Evolutionary conservation across 2,888 invertebrate genomes (phyloP).

Genomic region (Podotricha telesiphe): DNA sequence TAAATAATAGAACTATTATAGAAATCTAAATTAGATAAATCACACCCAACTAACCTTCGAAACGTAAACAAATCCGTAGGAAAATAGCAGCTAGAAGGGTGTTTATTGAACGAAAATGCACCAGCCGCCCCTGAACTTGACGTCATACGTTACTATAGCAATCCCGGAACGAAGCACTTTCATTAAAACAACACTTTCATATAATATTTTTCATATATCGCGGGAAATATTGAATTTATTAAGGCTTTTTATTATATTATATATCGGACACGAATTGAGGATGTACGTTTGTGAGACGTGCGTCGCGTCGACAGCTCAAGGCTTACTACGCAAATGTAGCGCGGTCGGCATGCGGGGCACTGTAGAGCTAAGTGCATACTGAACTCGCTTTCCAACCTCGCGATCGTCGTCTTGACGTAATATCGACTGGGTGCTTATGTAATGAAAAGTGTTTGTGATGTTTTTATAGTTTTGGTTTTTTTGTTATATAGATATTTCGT

Average conservation of each 20-base stretch:
- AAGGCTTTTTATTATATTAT: background rate
- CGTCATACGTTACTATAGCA: conserved; percentile 78
- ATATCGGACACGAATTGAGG: conserved; percentile 43
- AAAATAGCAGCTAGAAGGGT: conserved; percentile 52
- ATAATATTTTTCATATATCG: conserved; percentile 40
- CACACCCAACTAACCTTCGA: conserved; percentile 41
- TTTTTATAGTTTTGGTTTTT: background rate
- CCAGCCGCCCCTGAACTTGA: conserved; percentile 81
- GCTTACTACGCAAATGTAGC: conserved; percentile 82
- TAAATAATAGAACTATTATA: background rate
- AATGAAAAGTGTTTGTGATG: conserved; percentile 14
- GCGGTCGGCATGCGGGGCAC: conserved; percentile 76
- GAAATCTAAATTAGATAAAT: background rate
- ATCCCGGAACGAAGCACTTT: conserved; percentile 57
- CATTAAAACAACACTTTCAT: background rate
- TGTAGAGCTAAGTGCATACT: conserved; percentile 60
- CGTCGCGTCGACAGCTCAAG: conserved; percentile 72
- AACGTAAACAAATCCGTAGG: conserved; percentile 46
- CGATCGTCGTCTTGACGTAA: conserved; percentile 37
- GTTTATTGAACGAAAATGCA: conserved; percentile 80
- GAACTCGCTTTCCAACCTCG: conserved; percentile 55
- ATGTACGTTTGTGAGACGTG: conserved; percentile 53
- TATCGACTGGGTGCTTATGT: conserved; percentile 34
- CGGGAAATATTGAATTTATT: conserved; percentile 48
- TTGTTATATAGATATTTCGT: background rate